Base-by-base conservation (phyloP, 2,797 vertebrate species). In the Oreochromis grahami region DNA sequence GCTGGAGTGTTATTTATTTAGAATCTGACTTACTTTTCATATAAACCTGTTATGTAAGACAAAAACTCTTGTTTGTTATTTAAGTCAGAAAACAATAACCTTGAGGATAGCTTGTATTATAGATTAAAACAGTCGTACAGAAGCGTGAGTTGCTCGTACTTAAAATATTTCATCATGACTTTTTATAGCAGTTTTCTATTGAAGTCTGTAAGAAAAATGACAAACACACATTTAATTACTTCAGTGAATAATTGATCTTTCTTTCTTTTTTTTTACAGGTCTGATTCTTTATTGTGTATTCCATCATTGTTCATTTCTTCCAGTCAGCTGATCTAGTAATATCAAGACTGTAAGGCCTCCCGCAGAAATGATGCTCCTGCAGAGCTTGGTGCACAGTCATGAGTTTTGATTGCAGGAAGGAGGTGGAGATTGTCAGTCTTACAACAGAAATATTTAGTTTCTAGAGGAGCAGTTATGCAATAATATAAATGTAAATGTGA, bases 341-440 rank as follows among this genome's bases (percentile, higher is more conserved):
- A 80, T 84, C 48, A 76, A 41, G n/a, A 36, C 76, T 50, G 29
- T 43, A 76, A 78, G 79, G 79, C 82, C 77, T 80, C 38, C 56
- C 26, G 38, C 78, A 77, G 55, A 81, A 85, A 76, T 63, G 52
- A 80, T 65, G 26, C 65, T 56, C 85, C 76, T 63, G 55, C 19
- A 8, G 74, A 52, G 84, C 63, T 48, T 24, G 41, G 50, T 65
- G 76, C 79, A 77, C 48, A 74, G 82, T 74, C 81, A 85, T 79
- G 58, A 87, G 60, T 70, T 72, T 36, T 79, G 83, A 78, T 68
- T 74, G 79, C 72, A 82, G 76, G 32, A 68, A 72, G 15, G n/a
- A 65, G 3, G 50, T 29, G 48, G 36, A 34, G 24, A 72, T 6
- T 82, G 21, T 80, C 55, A 41, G 15, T 60, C n/a, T 14, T 77